Percentiles rank a stretch among this genome's conserved stretches.
Conservation (phyloP, 2,113 vertebrate species). For the Sphaerodactylus townsendi region DNA sequence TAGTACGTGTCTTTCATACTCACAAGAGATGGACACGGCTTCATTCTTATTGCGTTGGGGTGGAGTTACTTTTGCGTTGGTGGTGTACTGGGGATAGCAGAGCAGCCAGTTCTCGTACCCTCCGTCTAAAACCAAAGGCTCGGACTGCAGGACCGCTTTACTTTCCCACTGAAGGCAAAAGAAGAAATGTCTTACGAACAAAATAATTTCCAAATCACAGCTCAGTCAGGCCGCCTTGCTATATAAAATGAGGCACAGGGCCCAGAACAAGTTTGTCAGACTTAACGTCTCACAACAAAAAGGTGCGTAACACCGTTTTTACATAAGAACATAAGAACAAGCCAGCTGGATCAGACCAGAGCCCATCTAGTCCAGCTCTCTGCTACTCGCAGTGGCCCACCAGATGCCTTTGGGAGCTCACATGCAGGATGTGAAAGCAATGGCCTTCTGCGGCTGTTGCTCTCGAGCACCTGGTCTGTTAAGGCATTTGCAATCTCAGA, state of each 20-base stretch:
- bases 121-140: constrained; percentile 93
- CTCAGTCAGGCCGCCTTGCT: not conserved
- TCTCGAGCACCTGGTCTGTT: no score
- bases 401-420: no score
- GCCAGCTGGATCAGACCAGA: no score
- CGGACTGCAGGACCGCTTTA: constrained; percentile 85
- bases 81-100: constrained; percentile 94
- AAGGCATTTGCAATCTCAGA: no score
- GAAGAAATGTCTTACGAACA: constrained; percentile 16
- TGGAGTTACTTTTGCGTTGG: constrained; percentile 89
- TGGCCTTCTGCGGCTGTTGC: no score
- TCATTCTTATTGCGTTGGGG: constrained; percentile 77
- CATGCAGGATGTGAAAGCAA: no score
- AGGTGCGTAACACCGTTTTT: not conserved
- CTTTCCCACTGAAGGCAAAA: constrained; percentile 90
- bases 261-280: not conserved
- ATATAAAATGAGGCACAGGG: not conserved
- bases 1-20: constrained; percentile 65
- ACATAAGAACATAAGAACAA: no score
- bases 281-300: no score
- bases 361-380: no score
- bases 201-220: not conserved
- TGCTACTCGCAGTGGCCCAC: no score
- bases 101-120: constrained; percentile 98
- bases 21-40: constrained; percentile 85